Evolutionary conservation across 2,888 invertebrate genomes (phyloP).

Genomic region (Coelinius sp.): DNA sequence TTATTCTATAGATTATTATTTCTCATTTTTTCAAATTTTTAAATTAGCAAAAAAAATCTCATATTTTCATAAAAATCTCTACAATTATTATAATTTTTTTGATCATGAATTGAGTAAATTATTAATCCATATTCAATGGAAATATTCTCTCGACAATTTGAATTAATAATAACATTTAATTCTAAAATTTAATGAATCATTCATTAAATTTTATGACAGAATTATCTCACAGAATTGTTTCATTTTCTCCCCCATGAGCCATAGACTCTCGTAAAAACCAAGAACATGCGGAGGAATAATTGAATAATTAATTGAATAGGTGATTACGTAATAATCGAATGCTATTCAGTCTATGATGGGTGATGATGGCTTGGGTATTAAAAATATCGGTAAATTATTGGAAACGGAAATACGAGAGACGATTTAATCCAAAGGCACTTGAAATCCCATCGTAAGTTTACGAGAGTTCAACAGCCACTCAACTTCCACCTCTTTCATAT

Average conservation of each 20-base stretch:
- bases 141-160: no score
- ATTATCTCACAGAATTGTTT: background rate
- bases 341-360: background rate
- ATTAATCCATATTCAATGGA: no score
- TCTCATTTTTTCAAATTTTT: no score
- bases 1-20: no score
- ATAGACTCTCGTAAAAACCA: background rate
- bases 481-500: constrained; percentile 21
- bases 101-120: no score
- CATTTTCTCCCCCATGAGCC: background rate
- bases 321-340: background rate
- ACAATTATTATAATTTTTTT: no score
- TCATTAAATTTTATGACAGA: no score
- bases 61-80: no score
- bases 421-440: constrained; percentile 14
- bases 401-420: constrained; percentile 11
- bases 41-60: no score
- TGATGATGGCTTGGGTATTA: background rate
- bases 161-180: no score
- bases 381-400: constrained; percentile 16
- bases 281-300: constrained; percentile 2
- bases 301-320: constrained; percentile 11
- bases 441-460: constrained; percentile 19
- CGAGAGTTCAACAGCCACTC: constrained; percentile 20
- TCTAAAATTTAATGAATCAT: no score